Evolutionary conservation across 2,888 invertebrate species (phyloP).

Genomic region (Polyommatus icarus): DNA sequence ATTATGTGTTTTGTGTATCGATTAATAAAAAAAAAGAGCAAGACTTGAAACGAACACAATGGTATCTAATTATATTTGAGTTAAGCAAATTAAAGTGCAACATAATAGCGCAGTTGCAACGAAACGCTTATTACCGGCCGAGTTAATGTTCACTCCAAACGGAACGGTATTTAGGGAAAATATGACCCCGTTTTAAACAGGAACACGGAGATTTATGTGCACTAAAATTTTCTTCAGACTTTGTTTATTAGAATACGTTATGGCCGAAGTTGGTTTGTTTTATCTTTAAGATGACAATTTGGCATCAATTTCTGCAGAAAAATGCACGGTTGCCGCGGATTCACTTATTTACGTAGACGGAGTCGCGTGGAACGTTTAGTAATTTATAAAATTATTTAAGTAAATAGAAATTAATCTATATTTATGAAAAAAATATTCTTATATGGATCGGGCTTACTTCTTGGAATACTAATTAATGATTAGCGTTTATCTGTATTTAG

Average conservation of each 20-base stretch:
- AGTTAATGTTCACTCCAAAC: constrained; percentile 44
- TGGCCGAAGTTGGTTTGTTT: neutral
- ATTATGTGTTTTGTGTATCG: too few relatives aligned
- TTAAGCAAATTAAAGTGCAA: constrained; percentile 36
- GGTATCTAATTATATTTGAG: constrained; percentile 22
- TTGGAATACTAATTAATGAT: neutral
- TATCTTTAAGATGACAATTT: neutral
- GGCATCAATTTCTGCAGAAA: too few relatives aligned
- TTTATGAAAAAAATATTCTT: neutral
- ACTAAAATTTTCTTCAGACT: constrained; percentile 28
- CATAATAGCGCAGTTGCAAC: constrained; percentile 38
- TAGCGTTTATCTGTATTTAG: neutral
- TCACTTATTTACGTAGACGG: too few relatives aligned
- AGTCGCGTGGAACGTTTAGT: too few relatives aligned
- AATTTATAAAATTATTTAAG: too few relatives aligned
- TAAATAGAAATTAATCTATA: too few relatives aligned
- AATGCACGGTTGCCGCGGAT: too few relatives aligned
- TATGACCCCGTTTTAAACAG: constrained; percentile 44
- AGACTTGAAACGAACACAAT: constrained; percentile 12
- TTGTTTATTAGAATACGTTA: constrained; percentile 10
- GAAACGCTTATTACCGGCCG: constrained; percentile 41
- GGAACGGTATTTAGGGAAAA: constrained; percentile 45
- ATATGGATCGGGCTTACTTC: neutral
- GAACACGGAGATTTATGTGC: constrained; percentile 40
- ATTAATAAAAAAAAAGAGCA: neutral